Evolutionary conservation across 2,797 vertebrate species (phyloP).

Genomic region (Esox lucius): DNA sequence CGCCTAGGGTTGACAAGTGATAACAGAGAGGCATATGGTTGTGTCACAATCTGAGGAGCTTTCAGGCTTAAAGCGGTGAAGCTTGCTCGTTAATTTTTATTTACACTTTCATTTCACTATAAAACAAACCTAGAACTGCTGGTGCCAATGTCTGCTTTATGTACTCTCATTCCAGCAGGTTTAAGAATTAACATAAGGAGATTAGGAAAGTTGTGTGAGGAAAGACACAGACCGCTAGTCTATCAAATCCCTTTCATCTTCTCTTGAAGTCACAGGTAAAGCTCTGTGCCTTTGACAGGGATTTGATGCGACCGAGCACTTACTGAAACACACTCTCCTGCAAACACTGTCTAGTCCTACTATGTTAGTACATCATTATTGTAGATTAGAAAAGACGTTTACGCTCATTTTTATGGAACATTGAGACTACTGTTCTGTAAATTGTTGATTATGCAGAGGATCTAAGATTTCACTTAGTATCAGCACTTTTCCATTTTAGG

Average conservation of each 20-base stretch:
- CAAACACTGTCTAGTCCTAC: neutral
- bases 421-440: slow-evolving; percentile 3
- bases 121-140: slow-evolving; percentile 37
- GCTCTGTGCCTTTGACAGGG: slow-evolving; percentile 35
- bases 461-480: neutral
- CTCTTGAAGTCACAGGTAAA: slow-evolving; percentile 36
- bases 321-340: neutral
- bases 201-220: slow-evolving; percentile 37
- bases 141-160: slow-evolving; percentile 18
- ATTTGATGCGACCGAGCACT: slow-evolving; percentile 26
- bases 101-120: slow-evolving; percentile 35
- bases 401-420: neutral
- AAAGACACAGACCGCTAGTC: slow-evolving; percentile 18
- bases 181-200: slow-evolving; percentile 47
- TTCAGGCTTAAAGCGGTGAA: slow-evolving; percentile 15
- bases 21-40: slow-evolving; percentile 3
- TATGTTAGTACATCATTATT: neutral
- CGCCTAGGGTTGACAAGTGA: neutral
- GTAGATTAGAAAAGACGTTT: neutral
- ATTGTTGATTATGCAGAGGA: neutral
- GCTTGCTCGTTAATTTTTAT: slow-evolving; percentile 37
- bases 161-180: slow-evolving; percentile 9
- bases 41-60: slow-evolving; percentile 7
- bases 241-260: slow-evolving; percentile 36
- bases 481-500: neutral